These are phyloP conservation scores for Melinaea menophilus DNA, from an alignment of 2,888 invertebrate species.

Conservation along the genomic window DNA sequence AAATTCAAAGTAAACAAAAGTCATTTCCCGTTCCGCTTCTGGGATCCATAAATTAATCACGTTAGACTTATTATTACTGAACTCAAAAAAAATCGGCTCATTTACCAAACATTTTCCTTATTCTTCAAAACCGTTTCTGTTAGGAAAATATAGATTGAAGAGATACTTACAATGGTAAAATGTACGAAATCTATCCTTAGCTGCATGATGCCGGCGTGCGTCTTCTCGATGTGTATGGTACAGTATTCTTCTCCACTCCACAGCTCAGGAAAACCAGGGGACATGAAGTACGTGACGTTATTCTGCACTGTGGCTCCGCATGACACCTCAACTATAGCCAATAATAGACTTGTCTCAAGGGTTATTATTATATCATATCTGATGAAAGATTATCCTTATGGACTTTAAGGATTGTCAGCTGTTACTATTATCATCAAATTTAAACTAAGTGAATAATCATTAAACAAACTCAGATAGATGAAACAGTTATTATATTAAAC, in stretches of 20 bases:
- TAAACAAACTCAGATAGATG: too few relatives aligned
- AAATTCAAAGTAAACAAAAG: slow-evolving; percentile 4
- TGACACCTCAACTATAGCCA: slow-evolving; percentile 81
- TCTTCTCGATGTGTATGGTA: slow-evolving; percentile 84
- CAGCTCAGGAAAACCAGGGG: slow-evolving; percentile 88
- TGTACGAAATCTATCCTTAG: slow-evolving; percentile 89
- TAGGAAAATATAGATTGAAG: neutral
- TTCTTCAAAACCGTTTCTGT: neutral
- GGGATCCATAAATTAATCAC: slow-evolving; percentile 2
- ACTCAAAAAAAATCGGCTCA: too few relatives aligned
- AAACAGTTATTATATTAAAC: too few relatives aligned
- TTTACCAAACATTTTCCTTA: neutral
- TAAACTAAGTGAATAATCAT: too few relatives aligned
- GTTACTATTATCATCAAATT: too few relatives aligned
- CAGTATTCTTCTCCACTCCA: slow-evolving; percentile 84
- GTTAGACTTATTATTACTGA: neutral
- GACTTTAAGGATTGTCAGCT: too few relatives aligned
- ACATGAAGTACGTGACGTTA: slow-evolving; percentile 90
- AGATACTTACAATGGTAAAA: slow-evolving; percentile 84
- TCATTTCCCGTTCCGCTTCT: neutral
- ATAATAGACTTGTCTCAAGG: too few relatives aligned
- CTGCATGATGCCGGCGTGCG: slow-evolving; percentile 88
- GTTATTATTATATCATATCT: too few relatives aligned
- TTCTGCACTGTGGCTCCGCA: slow-evolving; percentile 85
- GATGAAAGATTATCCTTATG: too few relatives aligned